Conservation (phyloP, 2,797 vertebrate genomes). For the Champsocephalus esox region DNA sequence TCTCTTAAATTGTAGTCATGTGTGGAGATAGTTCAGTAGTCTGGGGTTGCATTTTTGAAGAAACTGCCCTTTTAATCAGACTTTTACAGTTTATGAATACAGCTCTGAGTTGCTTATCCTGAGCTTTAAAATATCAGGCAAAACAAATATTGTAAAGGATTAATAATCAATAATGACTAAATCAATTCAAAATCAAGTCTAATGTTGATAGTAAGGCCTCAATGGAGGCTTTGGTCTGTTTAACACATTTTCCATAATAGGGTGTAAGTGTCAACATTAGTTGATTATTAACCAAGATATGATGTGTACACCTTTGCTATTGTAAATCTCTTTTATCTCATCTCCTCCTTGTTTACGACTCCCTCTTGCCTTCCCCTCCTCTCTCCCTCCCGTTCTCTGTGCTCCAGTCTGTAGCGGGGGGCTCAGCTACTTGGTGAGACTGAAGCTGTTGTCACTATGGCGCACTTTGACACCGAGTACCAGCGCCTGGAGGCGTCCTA, state of each 20-base stretch:
- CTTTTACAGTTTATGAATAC: constrained; percentile 14
- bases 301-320: background rate
- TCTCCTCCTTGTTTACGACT: background rate
- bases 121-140: constrained; percentile 6
- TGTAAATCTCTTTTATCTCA: background rate
- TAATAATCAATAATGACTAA: background rate
- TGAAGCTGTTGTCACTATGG: constrained; percentile 84
- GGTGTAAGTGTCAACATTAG: background rate
- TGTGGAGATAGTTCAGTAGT: background rate
- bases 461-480: constrained; percentile 96
- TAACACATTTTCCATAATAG: background rate
- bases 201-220: background rate
- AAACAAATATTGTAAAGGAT: background rate
- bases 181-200: background rate
- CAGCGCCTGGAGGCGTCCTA: constrained; percentile 96
- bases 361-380: background rate
- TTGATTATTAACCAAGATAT: background rate
- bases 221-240: background rate
- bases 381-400: constrained; percentile 2
- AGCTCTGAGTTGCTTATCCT: background rate
- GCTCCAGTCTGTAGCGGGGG: constrained; percentile 67
- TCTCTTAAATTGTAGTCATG: background rate
- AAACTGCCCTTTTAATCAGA: background rate
- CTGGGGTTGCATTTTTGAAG: background rate
- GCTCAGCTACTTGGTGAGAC: constrained; percentile 54